Conservation (phyloP, 2,888 invertebrate genomes). For the Agonopterix heracliana region DNA sequence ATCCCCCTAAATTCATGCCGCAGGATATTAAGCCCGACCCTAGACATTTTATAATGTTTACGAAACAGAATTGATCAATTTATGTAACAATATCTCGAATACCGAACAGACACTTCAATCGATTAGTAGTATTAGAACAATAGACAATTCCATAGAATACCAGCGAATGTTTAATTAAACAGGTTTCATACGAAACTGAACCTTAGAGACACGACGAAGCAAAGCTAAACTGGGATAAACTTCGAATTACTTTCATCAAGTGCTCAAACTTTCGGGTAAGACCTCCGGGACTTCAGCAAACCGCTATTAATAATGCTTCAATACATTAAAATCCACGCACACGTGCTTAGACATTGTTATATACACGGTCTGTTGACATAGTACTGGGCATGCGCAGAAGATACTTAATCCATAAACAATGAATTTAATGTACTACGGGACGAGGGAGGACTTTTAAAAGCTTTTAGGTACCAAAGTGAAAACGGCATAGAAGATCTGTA, state of each 20-base stretch:
- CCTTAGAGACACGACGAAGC: neutral
- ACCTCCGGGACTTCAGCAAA: slow-evolving; percentile 5
- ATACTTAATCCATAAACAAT: slow-evolving; percentile 61
- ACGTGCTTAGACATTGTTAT: slow-evolving; percentile 15
- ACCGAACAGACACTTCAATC: no score
- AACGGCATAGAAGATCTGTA: no score
- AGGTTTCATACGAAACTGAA: neutral
- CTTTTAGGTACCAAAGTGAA: slow-evolving; percentile 11
- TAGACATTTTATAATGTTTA: no score
- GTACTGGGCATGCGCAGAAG: slow-evolving; percentile 61
- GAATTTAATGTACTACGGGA: slow-evolving; percentile 13
- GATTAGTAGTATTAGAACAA: neutral
- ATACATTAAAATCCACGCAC: slow-evolving; percentile 18
- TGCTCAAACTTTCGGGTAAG: slow-evolving; percentile 7
- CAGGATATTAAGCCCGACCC: no score
- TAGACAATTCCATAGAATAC: neutral
- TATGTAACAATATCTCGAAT: no score
- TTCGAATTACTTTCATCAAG: slow-evolving; percentile 8
- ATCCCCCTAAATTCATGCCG: no score
- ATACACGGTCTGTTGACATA: slow-evolving; percentile 60
- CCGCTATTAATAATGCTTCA: slow-evolving; percentile 10
- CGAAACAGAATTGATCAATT: no score
- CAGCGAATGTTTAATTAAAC: neutral
- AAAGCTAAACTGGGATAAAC: neutral
- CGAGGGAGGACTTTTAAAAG: neutral